A percentile compares a stretch with the other conserved stretches of the same genome.
Conservation (phyloP, 2,113 vertebrate species). For the Epinephelus cyanopodus region DNA sequence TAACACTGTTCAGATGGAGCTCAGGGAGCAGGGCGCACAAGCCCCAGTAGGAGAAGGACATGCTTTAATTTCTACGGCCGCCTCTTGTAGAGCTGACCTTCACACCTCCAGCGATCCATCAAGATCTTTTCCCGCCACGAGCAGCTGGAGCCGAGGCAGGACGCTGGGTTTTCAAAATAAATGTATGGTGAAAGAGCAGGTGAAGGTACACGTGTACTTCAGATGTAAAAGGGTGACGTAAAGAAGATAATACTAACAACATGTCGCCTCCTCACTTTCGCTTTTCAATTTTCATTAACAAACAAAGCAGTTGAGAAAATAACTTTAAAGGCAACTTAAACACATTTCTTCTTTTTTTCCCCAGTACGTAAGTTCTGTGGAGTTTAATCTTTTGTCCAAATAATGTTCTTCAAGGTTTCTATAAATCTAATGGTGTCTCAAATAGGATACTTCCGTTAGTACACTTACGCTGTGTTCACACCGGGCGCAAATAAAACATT, state of each 20-base stretch:
- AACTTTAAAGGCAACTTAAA: not conserved
- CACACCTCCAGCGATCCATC: slow-evolving; percentile 81
- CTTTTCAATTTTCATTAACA: not conserved
- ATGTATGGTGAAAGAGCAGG: slow-evolving; percentile 8
- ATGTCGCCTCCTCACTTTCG: not conserved
- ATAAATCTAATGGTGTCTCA: no score
- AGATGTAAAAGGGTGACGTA: not conserved
- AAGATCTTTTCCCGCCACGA: slow-evolving; percentile 66
- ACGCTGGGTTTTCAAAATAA: slow-evolving; percentile 59
- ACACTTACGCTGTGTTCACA: no score
- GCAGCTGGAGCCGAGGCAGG: slow-evolving; percentile 41
- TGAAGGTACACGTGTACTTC: not conserved
- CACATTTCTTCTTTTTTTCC: not conserved
- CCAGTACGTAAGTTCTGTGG: no score
- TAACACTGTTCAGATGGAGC: slow-evolving; percentile 82
- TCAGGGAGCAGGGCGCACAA: slow-evolving; percentile 29
- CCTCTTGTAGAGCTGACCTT: slow-evolving; percentile 79
- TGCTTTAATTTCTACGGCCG: slow-evolving; percentile 77
- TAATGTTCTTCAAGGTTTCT: not conserved
- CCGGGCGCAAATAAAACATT: no score
- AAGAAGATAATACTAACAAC: not conserved
- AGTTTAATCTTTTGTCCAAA: not conserved
- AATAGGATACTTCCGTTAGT: no score
- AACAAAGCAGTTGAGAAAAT: no score
- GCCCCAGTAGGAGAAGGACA: slow-evolving; percentile 71